These are phyloP conservation scores for Chamaea fasciata DNA, from an alignment of 2,113 vertebrate genomes.

Conservation along the genomic window DNA sequence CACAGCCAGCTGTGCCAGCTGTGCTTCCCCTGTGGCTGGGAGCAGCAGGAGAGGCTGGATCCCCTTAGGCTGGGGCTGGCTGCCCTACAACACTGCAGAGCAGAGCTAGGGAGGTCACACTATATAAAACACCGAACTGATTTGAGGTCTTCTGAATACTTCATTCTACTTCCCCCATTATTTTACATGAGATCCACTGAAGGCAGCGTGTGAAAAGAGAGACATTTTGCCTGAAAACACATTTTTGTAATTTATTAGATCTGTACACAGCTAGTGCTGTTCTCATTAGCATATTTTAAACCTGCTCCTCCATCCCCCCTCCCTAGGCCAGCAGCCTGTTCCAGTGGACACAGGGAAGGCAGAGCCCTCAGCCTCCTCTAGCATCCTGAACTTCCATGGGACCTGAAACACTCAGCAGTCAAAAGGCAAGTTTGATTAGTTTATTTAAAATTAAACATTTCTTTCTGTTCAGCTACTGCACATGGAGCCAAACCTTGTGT, in stretches of 20 bases:
- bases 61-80: background rate
- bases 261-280: background rate
- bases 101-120: background rate
- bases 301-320: background rate
- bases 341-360: background rate
- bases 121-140: background rate
- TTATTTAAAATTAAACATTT: conserved; percentile 35
- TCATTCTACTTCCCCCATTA: background rate
- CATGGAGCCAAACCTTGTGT: background rate
- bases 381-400: background rate
- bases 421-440: conserved; percentile 6
- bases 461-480: background rate
- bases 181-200: background rate
- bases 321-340: background rate
- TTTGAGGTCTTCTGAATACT: background rate
- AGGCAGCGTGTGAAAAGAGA: background rate
- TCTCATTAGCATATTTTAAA: background rate
- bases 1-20: background rate
- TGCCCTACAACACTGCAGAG: background rate
- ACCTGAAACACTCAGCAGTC: background rate
- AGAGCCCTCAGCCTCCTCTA: background rate
- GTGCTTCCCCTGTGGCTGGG: rapidly evolving
- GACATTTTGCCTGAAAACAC: background rate
- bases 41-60: background rate
- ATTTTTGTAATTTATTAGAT: conserved; percentile 19